These are phyloP conservation scores for Gari tellinella DNA, from an alignment of 2,888 invertebrate species.

Conservation along the genomic window DNA sequence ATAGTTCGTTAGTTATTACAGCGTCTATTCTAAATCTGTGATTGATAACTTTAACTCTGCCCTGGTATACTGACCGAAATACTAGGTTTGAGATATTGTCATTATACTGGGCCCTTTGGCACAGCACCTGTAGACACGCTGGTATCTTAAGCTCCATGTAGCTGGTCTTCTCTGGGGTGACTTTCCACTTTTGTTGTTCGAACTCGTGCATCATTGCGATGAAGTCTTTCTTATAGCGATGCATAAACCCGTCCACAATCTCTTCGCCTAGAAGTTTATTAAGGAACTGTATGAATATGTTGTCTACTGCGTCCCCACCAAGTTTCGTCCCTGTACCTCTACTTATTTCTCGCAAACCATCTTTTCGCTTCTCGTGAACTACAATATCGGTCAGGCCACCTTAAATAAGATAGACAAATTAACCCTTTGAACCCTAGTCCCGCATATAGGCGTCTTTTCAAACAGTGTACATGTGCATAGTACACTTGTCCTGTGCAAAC, in stretches of 20 bases:
- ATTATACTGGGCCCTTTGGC: constrained; percentile 53
- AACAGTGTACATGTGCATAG: no score
- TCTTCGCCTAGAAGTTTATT: constrained; percentile 49
- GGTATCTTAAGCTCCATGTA: constrained; percentile 49
- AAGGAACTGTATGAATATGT: constrained; percentile 56
- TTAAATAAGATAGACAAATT: no score
- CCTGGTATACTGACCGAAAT: constrained; percentile 52
- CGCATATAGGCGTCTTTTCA: no score
- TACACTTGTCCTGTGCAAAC: no score
- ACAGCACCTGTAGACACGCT: constrained; percentile 46
- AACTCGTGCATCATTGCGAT: constrained; percentile 54
- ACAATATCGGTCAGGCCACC: constrained; percentile 59
- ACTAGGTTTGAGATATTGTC: constrained; percentile 52
- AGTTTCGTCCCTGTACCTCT: constrained; percentile 52
- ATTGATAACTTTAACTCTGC: constrained; percentile 34
- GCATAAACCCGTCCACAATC: constrained; percentile 41
- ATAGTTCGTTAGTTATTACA: constrained; percentile 55
- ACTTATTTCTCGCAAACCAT: constrained; percentile 51
- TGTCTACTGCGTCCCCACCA: constrained; percentile 50
- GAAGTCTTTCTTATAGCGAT: constrained; percentile 48
- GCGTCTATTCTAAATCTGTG: constrained; percentile 51
- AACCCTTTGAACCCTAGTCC: no score
- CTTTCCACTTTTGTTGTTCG: constrained; percentile 41
- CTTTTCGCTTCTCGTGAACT: constrained; percentile 54
- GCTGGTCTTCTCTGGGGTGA: constrained; percentile 41